A percentile compares a stretch with the other conserved stretches of the same genome.
Evolutionary conservation across 1,140 invertebrate species (phyloP).

Genomic region (Drosophila ohnishii): DNA sequence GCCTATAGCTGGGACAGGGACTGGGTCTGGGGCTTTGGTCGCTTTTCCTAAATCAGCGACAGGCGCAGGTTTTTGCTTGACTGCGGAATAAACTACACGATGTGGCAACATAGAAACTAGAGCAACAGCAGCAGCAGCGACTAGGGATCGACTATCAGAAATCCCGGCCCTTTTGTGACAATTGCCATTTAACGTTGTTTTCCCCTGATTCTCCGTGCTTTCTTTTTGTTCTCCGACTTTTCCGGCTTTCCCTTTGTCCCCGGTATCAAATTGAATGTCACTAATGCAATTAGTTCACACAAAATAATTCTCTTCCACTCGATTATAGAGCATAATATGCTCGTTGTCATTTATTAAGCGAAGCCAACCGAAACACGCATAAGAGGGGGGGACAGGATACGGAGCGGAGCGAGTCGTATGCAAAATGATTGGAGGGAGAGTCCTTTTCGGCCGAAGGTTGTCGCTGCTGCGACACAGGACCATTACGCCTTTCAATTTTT

Average conservation of each 20-base stretch:
- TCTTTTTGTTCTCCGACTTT: background rate
- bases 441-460: slow-evolving; percentile 9
- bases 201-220: slow-evolving; percentile 10
- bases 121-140: slow-evolving; percentile 32
- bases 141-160: slow-evolving; percentile 49
- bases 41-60: slow-evolving; percentile 70
- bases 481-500: slow-evolving; percentile 78
- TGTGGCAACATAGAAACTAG: slow-evolving; percentile 48
- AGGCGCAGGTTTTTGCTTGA: slow-evolving; percentile 71
- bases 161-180: slow-evolving; percentile 56
- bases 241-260: slow-evolving; percentile 16
- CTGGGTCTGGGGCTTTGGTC: slow-evolving; percentile 11
- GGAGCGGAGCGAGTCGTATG: slow-evolving; percentile 43
- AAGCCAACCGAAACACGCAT: slow-evolving; percentile 30
- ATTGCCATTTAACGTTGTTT: slow-evolving; percentile 74
- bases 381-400: slow-evolving; percentile 8
- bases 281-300: slow-evolving; percentile 82
- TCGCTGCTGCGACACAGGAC: slow-evolving; percentile 57
- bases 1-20: background rate
- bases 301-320: slow-evolving; percentile 82
- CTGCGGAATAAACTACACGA: slow-evolving; percentile 63
- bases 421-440: slow-evolving; percentile 43
- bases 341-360: slow-evolving; percentile 71
- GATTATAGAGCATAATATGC: slow-evolving; percentile 78
- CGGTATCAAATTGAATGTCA: slow-evolving; percentile 80